Percentiles rank a stretch among this genome's conserved stretches.
phyloP scores from a whole-genome alignment of 1,140 invertebrate genomes.

The Cardiocondyla obscurior region DNA sequence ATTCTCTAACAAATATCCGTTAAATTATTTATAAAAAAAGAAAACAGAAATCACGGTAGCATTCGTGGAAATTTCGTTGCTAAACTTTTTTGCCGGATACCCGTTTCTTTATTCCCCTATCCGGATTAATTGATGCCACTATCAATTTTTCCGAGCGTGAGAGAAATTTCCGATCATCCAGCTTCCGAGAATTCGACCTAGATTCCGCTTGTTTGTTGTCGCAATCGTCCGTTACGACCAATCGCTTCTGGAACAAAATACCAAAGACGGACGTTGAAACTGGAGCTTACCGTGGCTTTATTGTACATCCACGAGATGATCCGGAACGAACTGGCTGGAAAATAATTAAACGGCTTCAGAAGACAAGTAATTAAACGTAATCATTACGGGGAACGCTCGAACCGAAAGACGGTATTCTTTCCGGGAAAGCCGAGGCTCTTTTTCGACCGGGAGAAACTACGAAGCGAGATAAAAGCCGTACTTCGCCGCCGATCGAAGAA shows the following conservation, averaged over 20 bases:
- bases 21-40: neutral
- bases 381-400: neutral
- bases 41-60: neutral
- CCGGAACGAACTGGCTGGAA: neutral
- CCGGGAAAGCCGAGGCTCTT: neutral
- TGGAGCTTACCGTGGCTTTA: neutral
- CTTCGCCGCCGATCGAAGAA: neutral
- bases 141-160: conserved; percentile 59
- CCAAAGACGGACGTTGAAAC: conserved; percentile 7
- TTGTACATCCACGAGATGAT: conserved; percentile 13
- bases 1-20: neutral
- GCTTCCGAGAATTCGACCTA: conserved; percentile 37
- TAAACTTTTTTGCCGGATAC: conserved; percentile 24
- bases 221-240: neutral
- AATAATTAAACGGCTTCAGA: conserved; percentile 29
- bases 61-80: conserved; percentile 29
- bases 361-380: conserved; percentile 28
- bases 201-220: conserved; percentile 46
- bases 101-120: conserved; percentile 64
- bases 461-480: neutral
- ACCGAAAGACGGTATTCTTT: neutral
- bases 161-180: conserved; percentile 59
- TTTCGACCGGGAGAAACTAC: neutral
- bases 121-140: conserved; percentile 59
- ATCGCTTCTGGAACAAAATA: conserved; percentile 8